These are phyloP conservation scores for Gephyroberyx darwinii DNA, from an alignment of 2,797 vertebrate species.

Conservation along the genomic window DNA sequence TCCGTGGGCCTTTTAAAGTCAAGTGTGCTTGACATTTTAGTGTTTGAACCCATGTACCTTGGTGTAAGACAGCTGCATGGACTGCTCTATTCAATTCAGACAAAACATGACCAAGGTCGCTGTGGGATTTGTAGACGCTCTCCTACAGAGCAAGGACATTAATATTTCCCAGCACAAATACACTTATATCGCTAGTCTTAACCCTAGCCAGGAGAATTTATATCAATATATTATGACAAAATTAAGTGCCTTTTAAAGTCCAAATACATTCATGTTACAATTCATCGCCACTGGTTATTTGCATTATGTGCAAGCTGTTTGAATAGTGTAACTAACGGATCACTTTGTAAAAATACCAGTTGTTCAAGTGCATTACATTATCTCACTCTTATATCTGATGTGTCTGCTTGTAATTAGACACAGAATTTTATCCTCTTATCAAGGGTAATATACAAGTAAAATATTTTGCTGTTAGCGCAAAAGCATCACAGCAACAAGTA, in stretches of 20 bases:
- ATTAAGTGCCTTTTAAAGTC: constrained; percentile 51
- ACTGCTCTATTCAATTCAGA: constrained; percentile 37
- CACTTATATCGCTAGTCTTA: constrained; percentile 38
- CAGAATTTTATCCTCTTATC: constrained; percentile 56
- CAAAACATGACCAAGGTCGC: constrained; percentile 40
- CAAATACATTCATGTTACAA: constrained; percentile 42
- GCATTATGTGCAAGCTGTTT: constrained; percentile 62
- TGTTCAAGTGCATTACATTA: constrained; percentile 51
- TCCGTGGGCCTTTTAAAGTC: constrained; percentile 46
- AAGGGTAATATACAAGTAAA: constrained; percentile 41
- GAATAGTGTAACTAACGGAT: constrained; percentile 60
- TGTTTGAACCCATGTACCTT: constrained; percentile 51
- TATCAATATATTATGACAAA: constrained; percentile 69
- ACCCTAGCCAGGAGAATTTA: constrained; percentile 41
- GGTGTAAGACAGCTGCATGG: neutral
- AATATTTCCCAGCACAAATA: constrained; percentile 47
- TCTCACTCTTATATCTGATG: constrained; percentile 55
- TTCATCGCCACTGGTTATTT: constrained; percentile 65
- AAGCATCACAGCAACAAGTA: constrained; percentile 72
- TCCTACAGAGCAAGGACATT: constrained; percentile 33
- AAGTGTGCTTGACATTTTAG: constrained; percentile 66
- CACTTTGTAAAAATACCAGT: constrained; percentile 61
- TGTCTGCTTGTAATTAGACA: constrained; percentile 62
- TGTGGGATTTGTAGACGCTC: constrained; percentile 55
- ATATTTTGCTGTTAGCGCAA: constrained; percentile 58